Evolutionary conservation across 2,888 invertebrate species (phyloP).

Genomic region (Laspeyria flexula): DNA sequence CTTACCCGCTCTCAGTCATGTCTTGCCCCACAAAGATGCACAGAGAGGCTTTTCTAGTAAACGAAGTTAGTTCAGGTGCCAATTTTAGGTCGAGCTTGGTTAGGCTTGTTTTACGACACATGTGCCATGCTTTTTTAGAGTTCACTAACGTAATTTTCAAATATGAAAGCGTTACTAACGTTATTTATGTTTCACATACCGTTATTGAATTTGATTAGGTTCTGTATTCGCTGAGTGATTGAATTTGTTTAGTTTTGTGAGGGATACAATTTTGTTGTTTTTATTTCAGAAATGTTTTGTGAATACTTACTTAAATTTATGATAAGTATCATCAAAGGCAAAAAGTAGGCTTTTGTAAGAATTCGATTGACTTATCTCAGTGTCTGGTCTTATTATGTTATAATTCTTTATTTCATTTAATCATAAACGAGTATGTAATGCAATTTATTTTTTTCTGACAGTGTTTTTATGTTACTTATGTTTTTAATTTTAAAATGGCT

Average conservation of each 20-base stretch:
- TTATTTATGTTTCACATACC: not conserved
- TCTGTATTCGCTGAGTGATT: not conserved
- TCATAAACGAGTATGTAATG: too few relatives aligned
- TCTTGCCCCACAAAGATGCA: constrained; percentile 38
- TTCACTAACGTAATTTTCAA: constrained; percentile 30
- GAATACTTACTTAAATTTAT: not conserved
- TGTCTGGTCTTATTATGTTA: too few relatives aligned
- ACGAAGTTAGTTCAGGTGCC: constrained; percentile 76
- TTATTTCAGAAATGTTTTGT: not conserved
- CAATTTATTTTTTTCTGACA: too few relatives aligned
- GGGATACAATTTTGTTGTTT: not conserved
- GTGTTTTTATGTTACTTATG: too few relatives aligned
- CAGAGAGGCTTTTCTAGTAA: constrained; percentile 64
- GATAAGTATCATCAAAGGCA: too few relatives aligned
- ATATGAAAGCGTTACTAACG: constrained; percentile 17
- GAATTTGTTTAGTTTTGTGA: not conserved
- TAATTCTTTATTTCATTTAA: too few relatives aligned
- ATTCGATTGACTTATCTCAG: too few relatives aligned
- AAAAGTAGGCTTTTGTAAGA: too few relatives aligned
- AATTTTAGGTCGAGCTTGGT: constrained; percentile 64
- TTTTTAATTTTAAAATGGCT: too few relatives aligned
- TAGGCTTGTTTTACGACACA: constrained; percentile 62
- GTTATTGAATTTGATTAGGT: constrained; percentile 11
- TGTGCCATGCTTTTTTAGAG: constrained; percentile 42
- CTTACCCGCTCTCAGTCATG: constrained; percentile 30